These are phyloP conservation scores for Pinctada fucata DNA, from an alignment of 2,888 invertebrate species.

Conservation along the genomic window DNA sequence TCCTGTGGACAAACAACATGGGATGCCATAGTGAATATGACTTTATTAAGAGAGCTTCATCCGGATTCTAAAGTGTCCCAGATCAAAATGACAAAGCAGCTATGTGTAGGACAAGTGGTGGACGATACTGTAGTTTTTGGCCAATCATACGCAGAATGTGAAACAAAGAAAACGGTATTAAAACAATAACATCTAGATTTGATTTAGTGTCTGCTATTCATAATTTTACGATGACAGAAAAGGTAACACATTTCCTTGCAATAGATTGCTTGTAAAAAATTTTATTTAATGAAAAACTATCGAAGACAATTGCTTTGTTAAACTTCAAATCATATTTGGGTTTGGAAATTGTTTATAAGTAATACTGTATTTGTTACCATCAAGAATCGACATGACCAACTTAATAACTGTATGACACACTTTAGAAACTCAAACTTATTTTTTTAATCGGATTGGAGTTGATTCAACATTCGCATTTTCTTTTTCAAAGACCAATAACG, in stretches of 20 bases:
- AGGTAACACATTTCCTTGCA: neutral
- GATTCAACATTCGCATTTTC: neutral
- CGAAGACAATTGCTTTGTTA: no score
- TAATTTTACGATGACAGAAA: neutral
- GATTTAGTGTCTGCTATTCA: no score
- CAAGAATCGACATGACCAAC: conserved; percentile 5
- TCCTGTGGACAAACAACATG: conserved; percentile 46
- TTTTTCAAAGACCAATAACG: conserved; percentile 30
- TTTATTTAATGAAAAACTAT: neutral
- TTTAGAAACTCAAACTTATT: no score
- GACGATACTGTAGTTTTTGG: conserved; percentile 48
- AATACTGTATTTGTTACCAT: neutral
- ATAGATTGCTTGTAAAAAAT: neutral
- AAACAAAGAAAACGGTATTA: conserved; percentile 42
- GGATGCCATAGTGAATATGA: conserved; percentile 48
- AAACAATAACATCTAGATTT: no score
- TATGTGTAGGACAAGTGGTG: conserved; percentile 43
- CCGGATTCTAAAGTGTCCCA: conserved; percentile 50
- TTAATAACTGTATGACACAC: neutral
- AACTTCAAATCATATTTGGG: no score
- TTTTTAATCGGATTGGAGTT: no score
- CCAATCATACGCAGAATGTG: conserved; percentile 50
- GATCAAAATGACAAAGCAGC: conserved; percentile 45
- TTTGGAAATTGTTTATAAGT: no score
- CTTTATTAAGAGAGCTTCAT: conserved; percentile 44